These are phyloP conservation scores for Euglossa dilemma DNA, from an alignment of 1,140 invertebrate species.

Conservation along the genomic window DNA sequence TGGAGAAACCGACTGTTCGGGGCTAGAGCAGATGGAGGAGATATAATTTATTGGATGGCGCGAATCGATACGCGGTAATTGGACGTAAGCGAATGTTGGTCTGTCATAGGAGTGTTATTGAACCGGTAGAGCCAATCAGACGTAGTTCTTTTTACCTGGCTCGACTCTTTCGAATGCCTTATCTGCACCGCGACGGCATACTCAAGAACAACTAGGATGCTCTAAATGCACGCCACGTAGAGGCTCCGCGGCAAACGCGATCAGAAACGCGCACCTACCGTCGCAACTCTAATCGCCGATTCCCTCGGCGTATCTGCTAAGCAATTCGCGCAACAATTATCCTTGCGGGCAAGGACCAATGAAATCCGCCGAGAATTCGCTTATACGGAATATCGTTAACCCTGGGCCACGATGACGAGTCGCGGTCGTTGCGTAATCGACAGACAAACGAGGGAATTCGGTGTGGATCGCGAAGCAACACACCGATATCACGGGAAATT, in stretches of 20 bases:
- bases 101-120: not conserved
- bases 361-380: slow-evolving; percentile 9
- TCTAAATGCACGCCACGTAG: slow-evolving; percentile 34
- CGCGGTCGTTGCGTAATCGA: not conserved
- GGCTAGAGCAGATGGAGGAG: too few relatives aligned
- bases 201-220: not conserved
- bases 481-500: too few relatives aligned
- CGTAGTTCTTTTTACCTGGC: not conserved
- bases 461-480: not conserved
- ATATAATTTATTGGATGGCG: too few relatives aligned
- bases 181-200: slow-evolving; percentile 22
- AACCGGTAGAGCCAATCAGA: not conserved
- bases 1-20: too few relatives aligned
- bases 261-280: slow-evolving; percentile 36
- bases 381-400: not conserved
- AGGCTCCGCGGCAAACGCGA: slow-evolving; percentile 30
- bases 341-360: slow-evolving; percentile 43
- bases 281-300: slow-evolving; percentile 26
- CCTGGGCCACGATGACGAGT: not conserved
- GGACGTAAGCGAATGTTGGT: too few relatives aligned
- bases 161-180: slow-evolving; percentile 14
- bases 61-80: too few relatives aligned
- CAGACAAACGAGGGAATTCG: not conserved
- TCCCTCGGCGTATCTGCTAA: slow-evolving; percentile 22
- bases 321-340: slow-evolving; percentile 46